phyloP scores from a whole-genome alignment of 53 echinoderm and acorn worm species.

The Stichopus horrens region DNA sequence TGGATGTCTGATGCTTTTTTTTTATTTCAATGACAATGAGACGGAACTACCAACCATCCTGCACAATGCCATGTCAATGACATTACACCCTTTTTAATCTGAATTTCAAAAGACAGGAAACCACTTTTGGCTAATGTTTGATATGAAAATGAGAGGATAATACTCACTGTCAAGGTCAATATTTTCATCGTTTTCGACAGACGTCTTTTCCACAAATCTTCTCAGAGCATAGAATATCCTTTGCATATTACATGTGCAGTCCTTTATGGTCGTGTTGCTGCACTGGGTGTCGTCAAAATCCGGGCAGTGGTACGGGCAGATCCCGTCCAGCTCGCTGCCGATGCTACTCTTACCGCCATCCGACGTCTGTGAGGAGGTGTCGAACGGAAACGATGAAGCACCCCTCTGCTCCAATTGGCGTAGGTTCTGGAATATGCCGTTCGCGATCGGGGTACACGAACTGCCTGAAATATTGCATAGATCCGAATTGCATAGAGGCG shows the following conservation, averaged over 20 bases:
- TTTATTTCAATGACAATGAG: too few relatives aligned
- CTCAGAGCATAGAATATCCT: constrained; percentile 89
- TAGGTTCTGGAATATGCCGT: constrained; percentile 35
- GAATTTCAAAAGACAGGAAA: too few relatives aligned
- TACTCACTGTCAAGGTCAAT: constrained; percentile 81
- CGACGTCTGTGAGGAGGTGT: constrained; percentile 17
- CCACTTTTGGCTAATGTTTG: too few relatives aligned
- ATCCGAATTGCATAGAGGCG: constrained; percentile 33
- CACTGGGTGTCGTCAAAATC: constrained; percentile 61
- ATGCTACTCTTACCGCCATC: constrained; percentile 52
- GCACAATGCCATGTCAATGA: too few relatives aligned
- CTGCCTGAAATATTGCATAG: constrained; percentile 23
- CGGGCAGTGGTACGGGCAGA: constrained; percentile 85
- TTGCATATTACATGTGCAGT: constrained; percentile 93
- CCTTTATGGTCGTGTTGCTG: constrained; percentile 75
- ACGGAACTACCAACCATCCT: too few relatives aligned
- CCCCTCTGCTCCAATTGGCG: background rate
- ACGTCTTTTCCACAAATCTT: constrained; percentile 73
- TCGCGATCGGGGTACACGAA: constrained; percentile 23
- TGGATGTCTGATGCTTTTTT: too few relatives aligned
- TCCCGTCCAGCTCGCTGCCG: constrained; percentile 85
- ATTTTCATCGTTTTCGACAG: constrained; percentile 52
- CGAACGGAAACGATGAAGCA: background rate
- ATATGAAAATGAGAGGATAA: background rate
- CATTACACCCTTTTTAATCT: too few relatives aligned